Conservation (phyloP, 2,888 invertebrate genomes). For the Phengaris arion region DNA sequence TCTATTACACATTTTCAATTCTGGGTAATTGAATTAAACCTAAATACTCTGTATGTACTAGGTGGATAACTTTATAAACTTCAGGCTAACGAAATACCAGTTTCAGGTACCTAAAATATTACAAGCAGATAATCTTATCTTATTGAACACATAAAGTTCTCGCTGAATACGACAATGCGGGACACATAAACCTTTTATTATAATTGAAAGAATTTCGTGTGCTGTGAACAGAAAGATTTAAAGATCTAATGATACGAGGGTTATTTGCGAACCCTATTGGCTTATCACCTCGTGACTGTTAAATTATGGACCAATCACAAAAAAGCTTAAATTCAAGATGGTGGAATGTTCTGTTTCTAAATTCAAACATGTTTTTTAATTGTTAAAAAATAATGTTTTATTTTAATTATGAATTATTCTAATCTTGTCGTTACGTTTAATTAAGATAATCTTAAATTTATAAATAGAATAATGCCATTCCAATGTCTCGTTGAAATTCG, state of each 20-base stretch:
- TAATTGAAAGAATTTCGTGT: slow-evolving; percentile 9
- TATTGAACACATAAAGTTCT: background rate
- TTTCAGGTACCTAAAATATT: background rate
- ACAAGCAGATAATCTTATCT: too few relatives aligned
- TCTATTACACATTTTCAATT: too few relatives aligned
- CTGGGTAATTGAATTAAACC: too few relatives aligned
- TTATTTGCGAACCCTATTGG: background rate
- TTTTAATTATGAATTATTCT: too few relatives aligned
- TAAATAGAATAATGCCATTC: too few relatives aligned
- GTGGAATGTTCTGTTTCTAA: background rate
- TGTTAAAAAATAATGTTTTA: too few relatives aligned
- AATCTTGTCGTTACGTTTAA: too few relatives aligned
- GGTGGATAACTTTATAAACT: background rate
- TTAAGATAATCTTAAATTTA: too few relatives aligned
- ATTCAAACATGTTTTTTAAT: background rate
- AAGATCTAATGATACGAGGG: background rate
- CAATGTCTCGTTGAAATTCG: too few relatives aligned
- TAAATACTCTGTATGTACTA: background rate
- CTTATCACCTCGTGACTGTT: background rate
- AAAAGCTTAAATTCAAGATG: background rate
- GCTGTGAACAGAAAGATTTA: background rate
- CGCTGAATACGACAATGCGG: background rate
- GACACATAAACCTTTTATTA: slow-evolving; percentile 4
- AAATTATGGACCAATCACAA: background rate
- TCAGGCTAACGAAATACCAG: background rate